Evolutionary conservation across 1,140 invertebrate genomes (phyloP).

Genomic region (Nebria ingens): DNA sequence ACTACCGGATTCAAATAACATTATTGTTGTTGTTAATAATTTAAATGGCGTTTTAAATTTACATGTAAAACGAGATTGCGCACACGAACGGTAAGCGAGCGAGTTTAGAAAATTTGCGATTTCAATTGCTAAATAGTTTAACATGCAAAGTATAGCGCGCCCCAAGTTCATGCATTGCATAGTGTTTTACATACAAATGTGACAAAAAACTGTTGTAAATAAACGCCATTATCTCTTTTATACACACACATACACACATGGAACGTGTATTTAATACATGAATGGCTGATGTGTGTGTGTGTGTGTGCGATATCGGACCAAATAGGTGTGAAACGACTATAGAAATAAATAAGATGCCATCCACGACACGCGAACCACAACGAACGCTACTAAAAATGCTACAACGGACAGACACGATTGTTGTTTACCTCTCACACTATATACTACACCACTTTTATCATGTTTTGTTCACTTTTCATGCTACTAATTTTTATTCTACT

Average conservation of each 20-base stretch:
- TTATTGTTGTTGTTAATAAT: slow-evolving; percentile 6
- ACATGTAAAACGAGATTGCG: slow-evolving; percentile 7
- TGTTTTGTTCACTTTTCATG: too few species aligned
- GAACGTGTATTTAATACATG: too few species aligned
- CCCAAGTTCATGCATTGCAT: not conserved
- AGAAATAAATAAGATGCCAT: not conserved
- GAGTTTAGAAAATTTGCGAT: slow-evolving; percentile 2
- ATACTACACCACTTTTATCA: too few species aligned
- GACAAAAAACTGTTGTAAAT: not conserved
- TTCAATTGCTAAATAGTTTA: slow-evolving; percentile 9
- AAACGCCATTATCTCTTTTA: not conserved
- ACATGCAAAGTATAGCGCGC: not conserved
- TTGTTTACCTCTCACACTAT: too few species aligned
- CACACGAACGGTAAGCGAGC: too few species aligned
- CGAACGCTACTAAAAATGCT: not conserved
- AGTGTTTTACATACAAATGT: slow-evolving; percentile 4
- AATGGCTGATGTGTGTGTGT: too few species aligned
- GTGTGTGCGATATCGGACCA: not conserved
- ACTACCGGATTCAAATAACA: slow-evolving; percentile 8
- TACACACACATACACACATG: not conserved
- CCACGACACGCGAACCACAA: not conserved
- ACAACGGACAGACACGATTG: not conserved
- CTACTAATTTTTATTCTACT: too few species aligned
- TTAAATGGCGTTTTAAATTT: slow-evolving; percentile 4
- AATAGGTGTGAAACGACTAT: not conserved